phyloP scores from a whole-genome alignment of 2,888 invertebrate species.

The Cryptocephalus primarius region DNA sequence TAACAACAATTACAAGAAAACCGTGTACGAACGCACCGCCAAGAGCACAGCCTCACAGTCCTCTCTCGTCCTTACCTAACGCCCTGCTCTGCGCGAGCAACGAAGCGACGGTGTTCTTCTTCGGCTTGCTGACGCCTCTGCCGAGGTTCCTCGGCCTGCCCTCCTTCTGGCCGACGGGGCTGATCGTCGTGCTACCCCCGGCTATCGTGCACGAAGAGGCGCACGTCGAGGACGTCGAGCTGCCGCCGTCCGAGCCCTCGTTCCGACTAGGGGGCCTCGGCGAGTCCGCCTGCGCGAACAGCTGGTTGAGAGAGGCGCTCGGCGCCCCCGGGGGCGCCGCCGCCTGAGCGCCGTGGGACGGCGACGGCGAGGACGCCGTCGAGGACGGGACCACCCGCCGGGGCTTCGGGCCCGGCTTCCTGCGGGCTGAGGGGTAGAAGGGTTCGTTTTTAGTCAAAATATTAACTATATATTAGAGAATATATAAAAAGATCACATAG shows the following conservation, averaged over 20 bases:
- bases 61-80: constrained; percentile 50
- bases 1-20: too few relatives aligned
- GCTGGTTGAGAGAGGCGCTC: constrained; percentile 43
- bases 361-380: constrained; percentile 33
- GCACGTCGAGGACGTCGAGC: constrained; percentile 27
- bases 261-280: constrained; percentile 45
- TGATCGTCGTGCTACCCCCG: constrained; percentile 9
- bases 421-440: constrained; percentile 44
- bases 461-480: too few relatives aligned
- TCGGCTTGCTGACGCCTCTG: constrained; percentile 79
- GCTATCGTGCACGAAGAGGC: constrained; percentile 18
- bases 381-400: constrained; percentile 38
- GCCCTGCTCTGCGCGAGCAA: constrained; percentile 78
- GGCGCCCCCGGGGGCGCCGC: constrained; percentile 37
- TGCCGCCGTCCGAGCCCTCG: constrained; percentile 31
- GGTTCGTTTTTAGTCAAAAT: too few relatives aligned
- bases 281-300: constrained; percentile 48
- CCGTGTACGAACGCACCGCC: too few relatives aligned
- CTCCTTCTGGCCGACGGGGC: constrained; percentile 45
- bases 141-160: constrained; percentile 76
- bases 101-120: constrained; percentile 87
- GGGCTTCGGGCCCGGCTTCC: constrained; percentile 65
- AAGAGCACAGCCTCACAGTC: too few relatives aligned
- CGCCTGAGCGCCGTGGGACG: too few relatives aligned
- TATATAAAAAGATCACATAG: too few relatives aligned